Conservation (phyloP, 2,888 invertebrate genomes). For the Rotaria macrura region DNA sequence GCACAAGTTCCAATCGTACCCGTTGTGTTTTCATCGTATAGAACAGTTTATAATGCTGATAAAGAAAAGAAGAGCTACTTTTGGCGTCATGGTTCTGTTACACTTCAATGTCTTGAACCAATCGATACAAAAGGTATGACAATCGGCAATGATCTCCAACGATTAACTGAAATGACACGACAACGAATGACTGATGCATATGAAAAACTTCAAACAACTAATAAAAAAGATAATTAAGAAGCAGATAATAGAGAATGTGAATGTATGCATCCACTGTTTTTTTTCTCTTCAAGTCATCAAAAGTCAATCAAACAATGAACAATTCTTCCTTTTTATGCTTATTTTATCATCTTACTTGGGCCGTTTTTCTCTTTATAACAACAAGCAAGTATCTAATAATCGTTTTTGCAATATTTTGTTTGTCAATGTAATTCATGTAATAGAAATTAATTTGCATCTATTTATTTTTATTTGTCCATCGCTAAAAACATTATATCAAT, state of each 20-base stretch:
- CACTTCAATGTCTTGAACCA: not conserved
- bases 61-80: not conserved
- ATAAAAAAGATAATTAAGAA: not conserved
- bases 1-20: slow-evolving; percentile 54
- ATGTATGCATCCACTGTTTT: too few relatives aligned
- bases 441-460: not conserved
- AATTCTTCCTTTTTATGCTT: not conserved
- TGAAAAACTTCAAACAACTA: not conserved
- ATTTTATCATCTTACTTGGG: not conserved
- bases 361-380: not conserved
- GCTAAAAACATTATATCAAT: not conserved
- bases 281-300: not conserved
- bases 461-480: not conserved
- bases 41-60: not conserved
- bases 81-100: not conserved
- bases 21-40: not conserved
- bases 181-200: not conserved
- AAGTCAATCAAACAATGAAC: not conserved
- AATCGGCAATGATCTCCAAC: not conserved
- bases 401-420: not conserved
- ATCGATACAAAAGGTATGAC: slow-evolving; percentile 10
- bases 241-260: not conserved
- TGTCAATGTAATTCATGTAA: not conserved
- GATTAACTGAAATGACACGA: not conserved
- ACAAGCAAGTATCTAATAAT: not conserved